phyloP scores from a whole-genome alignment of 2,797 vertebrate genomes.

The Thunnus albacares region DNA sequence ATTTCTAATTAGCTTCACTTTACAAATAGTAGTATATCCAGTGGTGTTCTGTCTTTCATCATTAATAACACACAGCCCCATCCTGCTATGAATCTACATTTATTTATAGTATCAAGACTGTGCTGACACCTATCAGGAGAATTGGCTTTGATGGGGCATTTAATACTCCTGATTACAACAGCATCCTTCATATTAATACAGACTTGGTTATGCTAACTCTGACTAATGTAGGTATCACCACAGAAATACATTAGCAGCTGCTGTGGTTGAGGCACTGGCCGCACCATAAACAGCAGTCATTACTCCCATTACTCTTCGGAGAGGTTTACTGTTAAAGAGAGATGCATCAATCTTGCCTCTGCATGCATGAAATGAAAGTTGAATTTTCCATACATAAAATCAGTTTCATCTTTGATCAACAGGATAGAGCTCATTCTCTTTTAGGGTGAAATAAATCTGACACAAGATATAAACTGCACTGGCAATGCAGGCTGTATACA shows the following conservation, averaged over 20 bases:
- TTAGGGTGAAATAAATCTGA: neutral
- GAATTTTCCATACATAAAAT: neutral
- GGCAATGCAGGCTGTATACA: slow-evolving; percentile 5
- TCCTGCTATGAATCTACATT: slow-evolving; percentile 8
- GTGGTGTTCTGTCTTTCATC: neutral
- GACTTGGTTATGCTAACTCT: slow-evolving; percentile 12
- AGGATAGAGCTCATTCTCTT: neutral
- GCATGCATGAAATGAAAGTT: neutral
- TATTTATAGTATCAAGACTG: slow-evolving; percentile 37
- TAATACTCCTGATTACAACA: slow-evolving; percentile 17
- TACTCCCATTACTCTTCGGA: neutral
- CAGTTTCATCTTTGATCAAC: neutral
- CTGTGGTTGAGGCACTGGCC: slow-evolving; percentile 14
- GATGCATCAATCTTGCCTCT: neutral
- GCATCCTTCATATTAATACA: neutral
- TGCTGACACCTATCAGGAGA: slow-evolving; percentile 35
- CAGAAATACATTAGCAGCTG: slow-evolving; percentile 4
- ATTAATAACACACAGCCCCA: neutral
- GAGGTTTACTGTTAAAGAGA: neutral
- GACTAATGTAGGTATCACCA: slow-evolving; percentile 15
- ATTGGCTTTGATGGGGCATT: slow-evolving; percentile 27
- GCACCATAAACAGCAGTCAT: neutral
- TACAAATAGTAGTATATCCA: neutral
- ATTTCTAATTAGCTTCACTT: neutral
- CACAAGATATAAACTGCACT: neutral